A percentile compares a stretch with the other conserved stretches of the same genome.
Evolutionary conservation across 2,888 invertebrate species (phyloP).

Genomic region (Cerastis rubricosa): DNA sequence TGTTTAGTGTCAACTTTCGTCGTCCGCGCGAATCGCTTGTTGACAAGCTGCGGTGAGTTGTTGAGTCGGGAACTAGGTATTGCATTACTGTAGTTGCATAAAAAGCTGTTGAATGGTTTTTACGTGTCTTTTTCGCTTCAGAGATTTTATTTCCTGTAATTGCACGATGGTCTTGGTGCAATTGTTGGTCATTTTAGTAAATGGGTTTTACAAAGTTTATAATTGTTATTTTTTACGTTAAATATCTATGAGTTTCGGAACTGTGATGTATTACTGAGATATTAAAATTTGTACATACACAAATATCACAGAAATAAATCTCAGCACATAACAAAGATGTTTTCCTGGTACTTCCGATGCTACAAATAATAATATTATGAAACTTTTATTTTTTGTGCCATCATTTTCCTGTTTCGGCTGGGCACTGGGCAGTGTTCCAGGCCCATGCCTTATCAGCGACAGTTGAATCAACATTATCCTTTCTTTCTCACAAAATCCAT

Average conservation of each 20-base stretch:
- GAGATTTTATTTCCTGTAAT: constrained; percentile 19
- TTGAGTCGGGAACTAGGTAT: constrained; percentile 41
- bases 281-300: too few relatives aligned
- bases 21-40: constrained; percentile 32
- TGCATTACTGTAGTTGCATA: constrained; percentile 28
- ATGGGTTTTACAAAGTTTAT: background rate
- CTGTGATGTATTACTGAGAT: too few relatives aligned
- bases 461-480: constrained; percentile 33
- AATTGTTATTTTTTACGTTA: background rate
- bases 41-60: constrained; percentile 49
- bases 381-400: constrained; percentile 27
- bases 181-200: too few relatives aligned
- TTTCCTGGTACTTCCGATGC: constrained; percentile 22
- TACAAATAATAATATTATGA: constrained; percentile 30
- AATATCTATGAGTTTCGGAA: background rate
- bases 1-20: constrained; percentile 42
- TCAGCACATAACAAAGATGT: constrained; percentile 15
- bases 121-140: constrained; percentile 16
- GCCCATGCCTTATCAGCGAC: constrained; percentile 26
- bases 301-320: too few relatives aligned
- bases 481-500: too few relatives aligned
- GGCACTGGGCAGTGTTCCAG: constrained; percentile 34
- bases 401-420: constrained; percentile 35
- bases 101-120: constrained; percentile 14
- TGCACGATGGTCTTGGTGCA: background rate